Evolutionary conservation across 2,888 invertebrate species (phyloP), one percentile per base, ranked within the genome.

Genomic region (Pomacea canaliculata): DNA sequence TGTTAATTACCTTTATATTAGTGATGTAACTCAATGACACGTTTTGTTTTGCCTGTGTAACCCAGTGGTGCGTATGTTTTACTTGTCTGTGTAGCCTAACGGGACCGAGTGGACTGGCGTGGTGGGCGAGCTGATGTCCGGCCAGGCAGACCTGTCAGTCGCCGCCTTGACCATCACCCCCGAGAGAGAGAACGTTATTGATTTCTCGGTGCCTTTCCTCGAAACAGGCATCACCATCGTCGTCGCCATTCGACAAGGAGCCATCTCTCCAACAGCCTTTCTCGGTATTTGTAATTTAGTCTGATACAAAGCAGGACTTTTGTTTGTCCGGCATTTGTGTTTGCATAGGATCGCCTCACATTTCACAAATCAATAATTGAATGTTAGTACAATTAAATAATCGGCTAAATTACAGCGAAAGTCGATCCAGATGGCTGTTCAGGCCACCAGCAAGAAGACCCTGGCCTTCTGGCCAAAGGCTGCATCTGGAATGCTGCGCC

Each of bases 171-270:
- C 90, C 76, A 89, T 91, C 62, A 91, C 89, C 19, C 88, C 88
- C 23, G 88, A 90, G 77, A 77, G 91, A 68, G 86, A 83, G 70
- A 79, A 82, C 68, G 83, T 81, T 48, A 87, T 91, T 49, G 90
- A 89, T 66, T 91, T 91, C 81, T 89, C 89, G 12, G 85, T 90
- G n/a, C 91, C 91, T 9, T 90, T 89, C 78, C 83, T 90, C 67
- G 90, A 91, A 78, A 91, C 91, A 3, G 91, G 91, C 23, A 91
- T 91, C 68, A 89, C 90, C n/a, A 90, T 91, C 27, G 84, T 91
- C 48, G 91, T 91, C 0, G 89, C 90, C 10, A 85, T 90, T 9
- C 82, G 90, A 67, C 89, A 89, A 48, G 91, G 91, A 0, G 90
- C 87, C 59, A 91, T 91, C 56, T 91, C 91, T 8, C 88, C 91